These are phyloP conservation scores for Phenganax marumi DNA, from an alignment of 92 coral and sea anemone genomes.

Conservation along the genomic window DNA sequence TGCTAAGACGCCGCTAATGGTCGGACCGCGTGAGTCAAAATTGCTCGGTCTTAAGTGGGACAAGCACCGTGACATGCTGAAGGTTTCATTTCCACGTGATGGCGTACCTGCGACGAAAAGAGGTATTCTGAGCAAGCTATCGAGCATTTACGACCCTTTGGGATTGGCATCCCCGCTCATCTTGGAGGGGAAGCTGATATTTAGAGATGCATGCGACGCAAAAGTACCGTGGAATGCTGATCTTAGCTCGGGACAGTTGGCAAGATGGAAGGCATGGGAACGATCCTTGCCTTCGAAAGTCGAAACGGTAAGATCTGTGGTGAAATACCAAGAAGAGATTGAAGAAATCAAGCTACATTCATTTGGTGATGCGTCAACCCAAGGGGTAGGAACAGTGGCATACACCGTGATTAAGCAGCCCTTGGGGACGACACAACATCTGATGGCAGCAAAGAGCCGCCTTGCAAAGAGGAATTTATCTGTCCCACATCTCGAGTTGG, in stretches of 20 bases:
- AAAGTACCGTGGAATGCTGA: constrained; percentile 21
- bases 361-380: constrained; percentile 4
- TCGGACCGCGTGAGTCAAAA: constrained; percentile 1
- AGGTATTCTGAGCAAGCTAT: constrained; percentile 5
- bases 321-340: neutral
- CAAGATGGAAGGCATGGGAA: neutral
- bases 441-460: constrained; percentile 12
- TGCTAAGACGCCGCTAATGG: constrained; percentile 7
- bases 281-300: constrained; percentile 4
- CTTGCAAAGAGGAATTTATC: neutral
- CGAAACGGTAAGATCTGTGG: neutral
- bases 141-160: constrained; percentile 24
- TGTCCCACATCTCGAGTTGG: neutral
- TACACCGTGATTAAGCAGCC: neutral
- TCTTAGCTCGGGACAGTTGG: neutral
- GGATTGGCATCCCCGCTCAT: constrained; percentile 27
- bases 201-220: constrained; percentile 12
- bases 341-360: neutral
- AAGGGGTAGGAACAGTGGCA: constrained; percentile 1
- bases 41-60: constrained; percentile 24
- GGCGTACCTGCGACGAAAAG: neutral
- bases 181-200: constrained; percentile 25
- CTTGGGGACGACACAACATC: neutral
- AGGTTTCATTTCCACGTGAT: constrained; percentile 2
- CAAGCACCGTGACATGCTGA: constrained; percentile 6